Conservation (phyloP, 2,113 vertebrate species). For the Lamprotornis superbus region DNA sequence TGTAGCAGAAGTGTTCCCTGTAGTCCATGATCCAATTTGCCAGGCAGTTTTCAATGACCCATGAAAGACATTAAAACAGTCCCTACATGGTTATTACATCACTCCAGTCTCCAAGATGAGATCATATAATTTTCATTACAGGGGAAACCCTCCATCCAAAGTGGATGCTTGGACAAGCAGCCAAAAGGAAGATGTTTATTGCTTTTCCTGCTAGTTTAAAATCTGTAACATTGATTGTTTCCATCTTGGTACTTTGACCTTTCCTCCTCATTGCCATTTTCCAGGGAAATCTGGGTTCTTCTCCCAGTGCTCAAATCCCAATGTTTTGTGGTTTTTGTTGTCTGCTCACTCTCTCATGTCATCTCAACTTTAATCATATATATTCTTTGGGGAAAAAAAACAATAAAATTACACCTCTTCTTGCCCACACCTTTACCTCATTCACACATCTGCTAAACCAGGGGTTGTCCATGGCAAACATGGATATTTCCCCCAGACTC, state of each 20-base stretch:
- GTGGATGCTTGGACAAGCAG: neutral
- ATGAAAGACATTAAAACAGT: neutral
- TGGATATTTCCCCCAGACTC: rapidly evolving
- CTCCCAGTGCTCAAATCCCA: neutral
- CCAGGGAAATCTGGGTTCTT: neutral
- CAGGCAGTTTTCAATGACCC: neutral
- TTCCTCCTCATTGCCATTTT: neutral
- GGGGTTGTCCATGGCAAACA: neutral
- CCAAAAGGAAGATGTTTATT: neutral
- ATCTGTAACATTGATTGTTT: neutral
- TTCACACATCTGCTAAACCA: neutral
- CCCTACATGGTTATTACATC: constrained; percentile 12
- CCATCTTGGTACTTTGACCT: neutral
- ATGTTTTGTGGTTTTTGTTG: neutral
- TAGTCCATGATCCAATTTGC: neutral
- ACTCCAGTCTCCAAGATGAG: neutral
- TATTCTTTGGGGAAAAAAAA: neutral
- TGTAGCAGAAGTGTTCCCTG: neutral
- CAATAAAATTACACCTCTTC: neutral
- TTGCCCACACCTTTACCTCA: neutral
- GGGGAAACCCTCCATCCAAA: neutral
- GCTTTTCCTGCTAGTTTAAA: neutral
- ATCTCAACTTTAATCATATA: neutral
- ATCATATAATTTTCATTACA: neutral
- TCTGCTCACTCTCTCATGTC: neutral